Evolutionary conservation across 2,888 invertebrate species (phyloP), one percentile per base, ranked within the genome.

Genomic region (Mythimna lalbum): DNA sequence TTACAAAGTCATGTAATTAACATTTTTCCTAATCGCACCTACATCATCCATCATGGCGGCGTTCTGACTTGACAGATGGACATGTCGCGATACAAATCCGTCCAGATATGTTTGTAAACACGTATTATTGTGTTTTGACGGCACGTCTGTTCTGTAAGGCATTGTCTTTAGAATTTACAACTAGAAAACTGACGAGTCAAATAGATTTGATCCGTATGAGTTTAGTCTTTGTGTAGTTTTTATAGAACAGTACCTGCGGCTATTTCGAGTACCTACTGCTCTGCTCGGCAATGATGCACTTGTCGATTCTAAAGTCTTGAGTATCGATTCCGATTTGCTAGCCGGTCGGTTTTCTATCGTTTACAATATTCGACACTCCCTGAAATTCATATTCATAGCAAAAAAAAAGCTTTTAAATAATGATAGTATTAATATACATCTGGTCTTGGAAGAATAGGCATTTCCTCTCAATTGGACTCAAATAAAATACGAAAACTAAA

Each of bases 11-110:
- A 65, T 59, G 81, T 81, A 86, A 90, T 88, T 89, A 89, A 82
- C 83, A 83, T 87, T 89, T 87, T 87, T 84, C 67, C 80, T 80
- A 84, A 86, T 78, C 73, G 71, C 49, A 50, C 55, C 50, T 47
- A 49, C 69, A 67, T 70, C 85, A 89, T 88, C 83, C 81, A 88
- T 90, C 89, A 90, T 79, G 73, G 64, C 56, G 47, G 77, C 81
- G 39, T 75, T 69, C 47, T 68, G 70, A 63, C 67, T 64, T 80
- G 81, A 85, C 81, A 87, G 79, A 76, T 68, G 77, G 78, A 76
- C 78, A 78, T 82, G 84, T 85, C 79, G 77, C 81, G 76, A 80
- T 81, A 82, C 77, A 82, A 80, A 78, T 87, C 74, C 77, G 65
- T 75, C 78, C 76, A 68, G 86, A 86, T 80, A 78, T 81, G 75